Conservation (phyloP, 2,113 vertebrate genomes). For the Aspidoscelis tigris region DNA sequence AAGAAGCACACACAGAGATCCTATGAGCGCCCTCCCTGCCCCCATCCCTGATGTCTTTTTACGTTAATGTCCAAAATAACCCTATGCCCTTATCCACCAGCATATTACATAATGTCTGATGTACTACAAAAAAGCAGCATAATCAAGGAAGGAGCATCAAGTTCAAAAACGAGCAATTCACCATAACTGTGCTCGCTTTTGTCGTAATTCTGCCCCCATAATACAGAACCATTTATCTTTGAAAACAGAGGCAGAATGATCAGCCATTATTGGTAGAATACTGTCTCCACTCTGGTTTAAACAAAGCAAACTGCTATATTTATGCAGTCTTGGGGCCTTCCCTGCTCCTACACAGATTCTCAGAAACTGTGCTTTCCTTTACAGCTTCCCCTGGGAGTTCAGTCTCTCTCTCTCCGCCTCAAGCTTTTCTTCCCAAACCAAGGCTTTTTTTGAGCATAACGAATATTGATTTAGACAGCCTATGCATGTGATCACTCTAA, state of each 20-base stretch:
- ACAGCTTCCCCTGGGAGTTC: slow-evolving; percentile 41
- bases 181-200: neutral
- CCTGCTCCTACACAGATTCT: slow-evolving; percentile 12
- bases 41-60: too few relatives aligned
- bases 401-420: neutral
- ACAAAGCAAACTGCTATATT: slow-evolving; percentile 41
- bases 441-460: slow-evolving; percentile 47
- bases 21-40: neutral
- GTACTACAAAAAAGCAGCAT: neutral
- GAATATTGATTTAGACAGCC: slow-evolving; percentile 49
- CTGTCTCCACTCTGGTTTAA: slow-evolving; percentile 46
- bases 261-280: neutral
- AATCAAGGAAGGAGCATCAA: neutral
- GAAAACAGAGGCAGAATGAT: neutral
- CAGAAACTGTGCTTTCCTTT: slow-evolving; percentile 34
- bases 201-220: neutral
- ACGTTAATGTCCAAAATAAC: neutral
- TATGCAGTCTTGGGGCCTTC: slow-evolving; percentile 27
- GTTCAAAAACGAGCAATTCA: neutral
- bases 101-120: neutral
- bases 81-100: neutral
- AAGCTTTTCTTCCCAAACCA: slow-evolving; percentile 11
- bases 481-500: slow-evolving; percentile 46
- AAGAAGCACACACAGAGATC: too few relatives aligned
- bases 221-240: slow-evolving; percentile 8